phyloP scores from a whole-genome alignment of 2,797 vertebrate genomes.

The Lithobates pipiens region DNA sequence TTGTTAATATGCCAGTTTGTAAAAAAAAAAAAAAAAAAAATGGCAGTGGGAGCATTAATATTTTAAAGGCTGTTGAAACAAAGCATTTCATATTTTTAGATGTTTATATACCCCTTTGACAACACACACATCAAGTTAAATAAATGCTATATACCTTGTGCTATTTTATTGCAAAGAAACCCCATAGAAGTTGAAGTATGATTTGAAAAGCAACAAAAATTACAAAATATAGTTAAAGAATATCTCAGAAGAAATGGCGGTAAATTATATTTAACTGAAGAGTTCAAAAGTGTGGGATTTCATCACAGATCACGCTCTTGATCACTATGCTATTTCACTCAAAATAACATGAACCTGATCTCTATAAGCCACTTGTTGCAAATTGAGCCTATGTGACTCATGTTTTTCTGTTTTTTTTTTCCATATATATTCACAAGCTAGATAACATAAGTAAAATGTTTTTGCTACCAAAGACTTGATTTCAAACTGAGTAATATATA shows the following conservation, averaged over 20 bases:
- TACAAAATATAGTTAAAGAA: not conserved
- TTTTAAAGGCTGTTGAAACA: too few species aligned
- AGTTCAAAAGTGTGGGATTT: not conserved
- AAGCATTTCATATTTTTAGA: too few species aligned
- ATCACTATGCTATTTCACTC: not conserved
- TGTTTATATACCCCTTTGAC: too few species aligned
- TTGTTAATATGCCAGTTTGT: too few species aligned
- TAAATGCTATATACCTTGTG: not conserved
- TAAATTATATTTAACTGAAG: constrained; percentile 7
- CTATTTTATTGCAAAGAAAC: not conserved
- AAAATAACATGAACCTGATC: not conserved
- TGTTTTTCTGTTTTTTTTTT: too few species aligned
- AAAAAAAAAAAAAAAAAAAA: too few species aligned
- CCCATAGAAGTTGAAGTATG: not conserved
- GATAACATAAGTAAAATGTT: too few species aligned
- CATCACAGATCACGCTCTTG: not conserved
- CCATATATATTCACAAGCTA: not conserved
- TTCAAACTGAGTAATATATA: too few species aligned
- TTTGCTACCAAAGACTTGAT: too few species aligned
- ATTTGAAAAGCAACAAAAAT: constrained; percentile 1
- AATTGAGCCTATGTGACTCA: not conserved
- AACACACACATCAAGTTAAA: not conserved
- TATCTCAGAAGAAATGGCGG: not conserved
- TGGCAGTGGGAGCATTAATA: too few species aligned
- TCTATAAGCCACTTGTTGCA: not conserved